A percentile compares a stretch with the other conserved stretches of the same genome.
phyloP scores from a whole-genome alignment of 2,113 vertebrate genomes.

The Oophaga pumilio region DNA sequence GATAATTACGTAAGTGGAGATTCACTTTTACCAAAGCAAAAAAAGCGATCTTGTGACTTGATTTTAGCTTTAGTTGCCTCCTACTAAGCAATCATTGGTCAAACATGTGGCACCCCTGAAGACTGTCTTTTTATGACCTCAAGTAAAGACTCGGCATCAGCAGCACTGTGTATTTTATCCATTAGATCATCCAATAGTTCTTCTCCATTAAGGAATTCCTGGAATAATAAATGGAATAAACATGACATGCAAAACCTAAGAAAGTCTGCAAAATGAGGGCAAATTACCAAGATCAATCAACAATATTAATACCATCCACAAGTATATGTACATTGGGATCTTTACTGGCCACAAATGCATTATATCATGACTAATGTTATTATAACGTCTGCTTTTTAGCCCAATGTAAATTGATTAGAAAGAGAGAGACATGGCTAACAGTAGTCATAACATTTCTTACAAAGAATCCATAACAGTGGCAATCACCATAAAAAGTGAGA shows the following conservation, averaged over 20 bases:
- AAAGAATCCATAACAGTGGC: no score
- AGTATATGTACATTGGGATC: no score
- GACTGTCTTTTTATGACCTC: slow-evolving; percentile 73
- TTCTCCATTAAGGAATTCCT: slow-evolving; percentile 88
- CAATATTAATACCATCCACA: no score
- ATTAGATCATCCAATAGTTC: slow-evolving; percentile 82
- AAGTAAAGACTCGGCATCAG: slow-evolving; percentile 77
- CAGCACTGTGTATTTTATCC: slow-evolving; percentile 73
- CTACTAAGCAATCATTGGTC: neutral
- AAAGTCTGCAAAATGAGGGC: neutral
- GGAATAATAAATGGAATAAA: slow-evolving; percentile 16
- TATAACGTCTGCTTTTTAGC: no score
- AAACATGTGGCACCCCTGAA: neutral
- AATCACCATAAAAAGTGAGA: no score
- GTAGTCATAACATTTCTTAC: no score
- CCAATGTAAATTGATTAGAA: no score
- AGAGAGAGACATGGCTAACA: no score
- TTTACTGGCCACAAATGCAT: no score
- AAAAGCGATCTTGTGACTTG: neutral
- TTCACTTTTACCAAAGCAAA: neutral
- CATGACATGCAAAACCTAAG: neutral
- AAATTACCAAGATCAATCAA: no score
- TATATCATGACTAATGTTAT: no score
- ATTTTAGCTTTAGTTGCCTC: neutral
- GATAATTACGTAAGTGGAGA: neutral